Evolutionary conservation across 2,888 invertebrate genomes (phyloP).

Genomic region (Trichogramma evanescens): DNA sequence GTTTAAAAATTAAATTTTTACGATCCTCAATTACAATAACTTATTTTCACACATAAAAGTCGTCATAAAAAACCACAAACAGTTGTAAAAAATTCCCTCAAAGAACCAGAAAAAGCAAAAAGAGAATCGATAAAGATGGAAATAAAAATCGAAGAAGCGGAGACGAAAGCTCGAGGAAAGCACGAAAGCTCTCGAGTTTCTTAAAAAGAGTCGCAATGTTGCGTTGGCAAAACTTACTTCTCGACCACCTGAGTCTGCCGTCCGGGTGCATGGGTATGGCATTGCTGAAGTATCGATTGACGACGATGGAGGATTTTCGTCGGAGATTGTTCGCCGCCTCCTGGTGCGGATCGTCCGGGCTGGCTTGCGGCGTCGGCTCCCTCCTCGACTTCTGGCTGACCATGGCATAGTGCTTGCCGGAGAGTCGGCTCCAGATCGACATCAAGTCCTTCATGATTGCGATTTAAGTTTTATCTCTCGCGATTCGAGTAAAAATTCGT

Average conservation of each 20-base stretch:
- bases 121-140: too few species aligned
- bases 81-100: too few species aligned
- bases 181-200: too few species aligned
- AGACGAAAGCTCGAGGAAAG: too few species aligned
- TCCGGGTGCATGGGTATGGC: conserved; percentile 46
- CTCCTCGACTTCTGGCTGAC: conserved; percentile 45
- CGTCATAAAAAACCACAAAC: too few species aligned
- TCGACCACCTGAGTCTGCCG: conserved; percentile 45
- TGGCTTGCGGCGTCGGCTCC: conserved; percentile 7
- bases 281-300: conserved; percentile 48
- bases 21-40: too few species aligned
- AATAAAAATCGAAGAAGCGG: too few species aligned
- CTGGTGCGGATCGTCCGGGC: neutral
- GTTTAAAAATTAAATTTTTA: too few species aligned
- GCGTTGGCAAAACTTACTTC: conserved; percentile 44
- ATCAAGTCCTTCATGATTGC: conserved; percentile 57
- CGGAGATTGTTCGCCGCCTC: conserved; percentile 35
- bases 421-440: conserved; percentile 53
- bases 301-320: conserved; percentile 45
- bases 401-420: conserved; percentile 54
- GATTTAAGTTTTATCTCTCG: neutral
- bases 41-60: too few species aligned
- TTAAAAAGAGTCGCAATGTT: too few species aligned
- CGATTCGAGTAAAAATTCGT: neutral
- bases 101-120: too few species aligned